Evolutionary conservation across 35 echinoderm and acorn worm genomes (phyloP), one percentile per base, ranked within the genome.

Genomic region (Heliocidaris tuberculata): DNA sequence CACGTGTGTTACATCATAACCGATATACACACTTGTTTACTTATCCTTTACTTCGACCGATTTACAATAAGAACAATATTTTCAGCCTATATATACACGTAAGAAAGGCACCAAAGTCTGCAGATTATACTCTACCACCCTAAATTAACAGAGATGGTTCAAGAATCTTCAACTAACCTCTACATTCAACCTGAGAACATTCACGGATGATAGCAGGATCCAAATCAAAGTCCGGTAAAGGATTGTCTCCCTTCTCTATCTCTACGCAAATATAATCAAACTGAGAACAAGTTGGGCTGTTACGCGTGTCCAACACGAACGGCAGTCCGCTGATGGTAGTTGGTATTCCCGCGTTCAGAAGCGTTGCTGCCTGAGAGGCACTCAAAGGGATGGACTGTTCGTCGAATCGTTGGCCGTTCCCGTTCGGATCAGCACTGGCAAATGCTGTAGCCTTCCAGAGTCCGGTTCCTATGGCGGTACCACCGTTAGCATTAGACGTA

Each of bases 391-490:
- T 16, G 19, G 13, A 10, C 9, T 32, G 47, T 31, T 31, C 9
- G 5, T 89, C 87, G 29, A 31, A 89, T 17, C 87, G 31, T 32
- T 5, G 13, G 31, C 87, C 87, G 9, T 47, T 70, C 11, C 94
- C 94, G 31, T 86, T 29, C 13, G 48, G 12, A 30, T 94, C n/a
- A 70, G 65, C 42, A 56, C 85, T 94, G 78, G 48, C 94, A 47
- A 71, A 94, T 19, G 94, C 94, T 30, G 49, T 50, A 13, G 85
- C 78, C 31, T 85, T 94, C 94, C 94, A 94, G 0, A 94, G 94
- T 48, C 94, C 94, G 21, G 70, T 42, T 7, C 94, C 94, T 13
- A 21, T 70, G 24, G 85, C 85, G 27, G 16, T 86, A 30, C 61
- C 78, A 86, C 94, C 78, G 48, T 86, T 49, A 5, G 61, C n/a